Conservation (phyloP, 2,888 invertebrate genomes). For the Megamerina dolium region DNA sequence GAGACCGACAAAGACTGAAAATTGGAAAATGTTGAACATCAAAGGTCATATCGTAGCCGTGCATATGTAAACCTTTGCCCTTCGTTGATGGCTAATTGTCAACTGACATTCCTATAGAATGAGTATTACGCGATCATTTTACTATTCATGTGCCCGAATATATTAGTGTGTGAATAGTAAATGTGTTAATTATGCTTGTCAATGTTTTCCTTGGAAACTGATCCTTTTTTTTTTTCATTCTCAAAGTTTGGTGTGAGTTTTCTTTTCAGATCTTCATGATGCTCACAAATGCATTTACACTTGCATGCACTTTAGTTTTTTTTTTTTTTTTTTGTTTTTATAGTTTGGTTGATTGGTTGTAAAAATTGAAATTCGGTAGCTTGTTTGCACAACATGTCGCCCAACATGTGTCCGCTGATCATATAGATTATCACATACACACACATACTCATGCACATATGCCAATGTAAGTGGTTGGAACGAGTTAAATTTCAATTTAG, state of each 20-base stretch:
- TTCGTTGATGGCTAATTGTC: constrained; percentile 23
- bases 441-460: background rate
- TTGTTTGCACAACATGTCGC: constrained; percentile 48
- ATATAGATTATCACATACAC: background rate
- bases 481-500: constrained; percentile 12
- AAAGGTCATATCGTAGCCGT: no score
- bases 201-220: constrained; percentile 27
- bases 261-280: no score
- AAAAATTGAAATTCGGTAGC: constrained; percentile 39
- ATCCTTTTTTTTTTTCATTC: constrained; percentile 26
- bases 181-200: constrained; percentile 27
- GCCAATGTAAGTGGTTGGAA: background rate
- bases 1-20: constrained; percentile 23
- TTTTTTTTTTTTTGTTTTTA: background rate
- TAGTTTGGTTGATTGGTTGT: constrained; percentile 8
- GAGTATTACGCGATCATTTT: background rate
- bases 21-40: no score
- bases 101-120: constrained; percentile 9
- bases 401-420: no score
- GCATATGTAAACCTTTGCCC: no score
- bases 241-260: no score
- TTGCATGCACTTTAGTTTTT: constrained; percentile 6
- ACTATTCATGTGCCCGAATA: background rate
- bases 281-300: background rate
- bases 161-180: constrained; percentile 9